Base-by-base conservation (phyloP, 2,797 vertebrate genomes). In the Enteromius mattozi region DNA sequence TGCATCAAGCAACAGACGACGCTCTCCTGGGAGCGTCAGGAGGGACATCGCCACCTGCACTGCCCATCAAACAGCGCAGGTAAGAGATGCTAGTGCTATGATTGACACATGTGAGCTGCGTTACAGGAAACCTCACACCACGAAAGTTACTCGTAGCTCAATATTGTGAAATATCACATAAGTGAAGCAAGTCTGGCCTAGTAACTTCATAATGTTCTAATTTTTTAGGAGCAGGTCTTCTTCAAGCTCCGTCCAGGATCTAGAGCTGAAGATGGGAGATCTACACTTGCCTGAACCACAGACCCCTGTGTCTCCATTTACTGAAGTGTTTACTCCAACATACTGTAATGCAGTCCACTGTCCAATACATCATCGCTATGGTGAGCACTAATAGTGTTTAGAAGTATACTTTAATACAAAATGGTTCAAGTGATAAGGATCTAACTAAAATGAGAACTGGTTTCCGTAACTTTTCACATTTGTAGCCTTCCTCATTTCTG, bases 31-130 rank as follows among this genome's bases (percentile, higher is more conserved):
- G 78, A 77, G 82, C 1, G 3, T 88, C 90, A 24, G 79, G 74
- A 13, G 79, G 69, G 77, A 59, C 45, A 27, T 68, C 3, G 12
- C 93, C 94, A 17, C 95, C 95, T 12, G 91, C 83, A 2, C 89
- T 96, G 87, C 95, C 95, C 47, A 87, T 89, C 81, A 96, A 95
- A 92, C 92, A 92, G 82, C 93, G 87, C 89, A 92, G 93, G 95
- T 96, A 92, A 91, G 91, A 84, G 21, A 56, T 56, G 72, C 61
- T 49, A 33, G 21, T 56, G 49, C 33, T 63, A 47, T 12, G 49
- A 21, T 45, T 78, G 27, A 84, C 13, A 19, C 19, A 27, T 71
- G 40, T 19, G 14, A 33, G 30, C n/a, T 68, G 27, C 33, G 37
- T 72, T 19, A 37, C 51, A 71, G 65, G 76, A 79, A 84, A 79